Base-by-base conservation (phyloP, 2,113 vertebrate genomes). In the Malurus elegans region DNA sequence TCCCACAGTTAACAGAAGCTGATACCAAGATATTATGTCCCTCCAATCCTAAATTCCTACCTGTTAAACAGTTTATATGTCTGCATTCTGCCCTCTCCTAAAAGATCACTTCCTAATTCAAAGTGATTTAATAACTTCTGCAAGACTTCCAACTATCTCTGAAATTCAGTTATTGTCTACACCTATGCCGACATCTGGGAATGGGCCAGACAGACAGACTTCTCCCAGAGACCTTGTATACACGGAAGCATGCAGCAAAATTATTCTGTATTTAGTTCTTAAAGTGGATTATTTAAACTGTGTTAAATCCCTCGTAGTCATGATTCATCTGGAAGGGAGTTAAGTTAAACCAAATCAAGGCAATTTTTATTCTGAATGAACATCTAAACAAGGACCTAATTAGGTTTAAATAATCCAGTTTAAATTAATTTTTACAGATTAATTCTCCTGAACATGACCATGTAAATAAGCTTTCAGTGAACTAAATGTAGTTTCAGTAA, bases 261-360 rank as follows among this genome's bases (percentile, higher is more conserved):
- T 76, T 62, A 88, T 73, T 62, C 50, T 62, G 34, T 36, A 88
- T 93, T 97, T 92, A 92, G 89, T 92, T 95, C 83, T 65, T 96
- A 82, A 96, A 95, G 74, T 73, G 78, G 88, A 94, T 97, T 96
- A 95, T 86, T 92, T 92, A 94, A 97, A 95, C 93, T 76, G 82
- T 19, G 16, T 95, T 94, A 96, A 76, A 88, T 86, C 45, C 70
- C 36, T 93, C 16, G 53, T 88, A 94, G 92, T 69, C 3, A 0
- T 94, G 90, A 90, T 65, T 97, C 85, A 96, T 95, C 93, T 82
- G 71, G 71, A 92, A 93, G n/a, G n/a, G 85, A 92, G 79, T 94
- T 88, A 88, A 82, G 54, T 86, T 93, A 96, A 94, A 96, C 79
- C 67, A 97, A 95, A 96, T 96, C 85, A 96, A 92, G 32, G 25